These are phyloP conservation scores for Osmoderma eremita DNA, from an alignment of 2,888 invertebrate genomes.

Conservation along the genomic window DNA sequence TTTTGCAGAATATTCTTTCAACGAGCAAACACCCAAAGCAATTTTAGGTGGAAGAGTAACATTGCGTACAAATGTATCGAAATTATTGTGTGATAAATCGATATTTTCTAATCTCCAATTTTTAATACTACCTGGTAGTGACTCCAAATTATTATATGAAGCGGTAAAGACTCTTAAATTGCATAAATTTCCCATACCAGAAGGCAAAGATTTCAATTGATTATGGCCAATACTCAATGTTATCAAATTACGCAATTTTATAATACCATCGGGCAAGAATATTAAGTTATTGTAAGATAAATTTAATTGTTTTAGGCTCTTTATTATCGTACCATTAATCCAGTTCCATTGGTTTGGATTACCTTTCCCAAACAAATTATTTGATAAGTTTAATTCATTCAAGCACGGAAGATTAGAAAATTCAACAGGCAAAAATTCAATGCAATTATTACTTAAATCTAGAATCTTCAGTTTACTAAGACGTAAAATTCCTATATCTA, in stretches of 20 bases:
- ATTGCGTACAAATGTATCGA: constrained; percentile 55
- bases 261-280: constrained; percentile 71
- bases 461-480: constrained; percentile 73
- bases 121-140: constrained; percentile 71
- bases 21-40: constrained; percentile 63
- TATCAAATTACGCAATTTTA: constrained; percentile 70
- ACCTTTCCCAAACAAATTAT: constrained; percentile 72
- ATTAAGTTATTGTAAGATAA: constrained; percentile 71
- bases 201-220: constrained; percentile 69
- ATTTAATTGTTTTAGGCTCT: constrained; percentile 70
- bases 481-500: constrained; percentile 76
- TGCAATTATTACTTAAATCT: constrained; percentile 76
- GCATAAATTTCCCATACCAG: constrained; percentile 71
- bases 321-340: constrained; percentile 69
- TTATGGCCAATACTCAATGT: constrained; percentile 75
- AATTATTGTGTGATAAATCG: constrained; percentile 70
- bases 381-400: constrained; percentile 70
- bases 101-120: constrained; percentile 67
- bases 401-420: constrained; percentile 73
- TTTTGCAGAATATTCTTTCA: constrained; percentile 69
- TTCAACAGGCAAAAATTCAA: constrained; percentile 76
- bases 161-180: constrained; percentile 68
- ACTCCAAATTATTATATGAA: constrained; percentile 67
- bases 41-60: constrained; percentile 25
- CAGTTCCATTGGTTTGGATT: constrained; percentile 72